Percentiles rank a stretch among this genome's conserved stretches.
phyloP scores from a whole-genome alignment of 2,797 vertebrate species.

The Aphelocoma californica region DNA sequence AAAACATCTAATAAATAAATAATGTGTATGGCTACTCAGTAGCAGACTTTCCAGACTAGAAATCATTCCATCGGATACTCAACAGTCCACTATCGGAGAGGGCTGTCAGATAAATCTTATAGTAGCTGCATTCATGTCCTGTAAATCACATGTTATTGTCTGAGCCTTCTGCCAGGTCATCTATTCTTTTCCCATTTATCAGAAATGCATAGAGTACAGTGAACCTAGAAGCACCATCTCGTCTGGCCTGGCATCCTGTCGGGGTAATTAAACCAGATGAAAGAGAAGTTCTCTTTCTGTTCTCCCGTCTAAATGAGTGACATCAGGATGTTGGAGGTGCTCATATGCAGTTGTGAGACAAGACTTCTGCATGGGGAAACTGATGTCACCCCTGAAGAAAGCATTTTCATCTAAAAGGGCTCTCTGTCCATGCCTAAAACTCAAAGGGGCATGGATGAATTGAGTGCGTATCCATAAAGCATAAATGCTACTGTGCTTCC shows the following conservation, averaged over 20 bases:
- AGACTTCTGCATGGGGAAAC: background rate
- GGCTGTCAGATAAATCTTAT: slow-evolving; percentile 93
- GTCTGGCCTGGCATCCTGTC: slow-evolving; percentile 67
- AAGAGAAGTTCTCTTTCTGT: slow-evolving; percentile 23
- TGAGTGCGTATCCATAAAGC: background rate
- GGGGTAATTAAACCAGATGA: slow-evolving; percentile 69
- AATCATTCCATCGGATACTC: slow-evolving; percentile 94
- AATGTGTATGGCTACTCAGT: slow-evolving; percentile 86
- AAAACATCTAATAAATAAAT: slow-evolving; percentile 97
- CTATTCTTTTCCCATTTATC: slow-evolving; percentile 96
- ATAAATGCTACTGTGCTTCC: background rate
- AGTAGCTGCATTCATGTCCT: slow-evolving; percentile 94
- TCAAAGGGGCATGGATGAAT: background rate
- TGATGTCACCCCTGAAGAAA: background rate
- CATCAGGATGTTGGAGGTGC: background rate
- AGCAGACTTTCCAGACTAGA: slow-evolving; percentile 87
- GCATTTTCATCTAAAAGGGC: background rate
- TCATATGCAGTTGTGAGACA: background rate
- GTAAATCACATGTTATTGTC: slow-evolving; percentile 98
- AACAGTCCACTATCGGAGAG: slow-evolving; percentile 85
- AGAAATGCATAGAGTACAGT: slow-evolving; percentile 85
- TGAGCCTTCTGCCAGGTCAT: slow-evolving; percentile 95
- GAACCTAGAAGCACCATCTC: slow-evolving; percentile 71
- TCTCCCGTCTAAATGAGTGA: slow-evolving; percentile 11
- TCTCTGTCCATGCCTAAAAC: background rate